Conservation (phyloP, 2,113 vertebrate genomes). For the Tragelaphus imberbis region DNA sequence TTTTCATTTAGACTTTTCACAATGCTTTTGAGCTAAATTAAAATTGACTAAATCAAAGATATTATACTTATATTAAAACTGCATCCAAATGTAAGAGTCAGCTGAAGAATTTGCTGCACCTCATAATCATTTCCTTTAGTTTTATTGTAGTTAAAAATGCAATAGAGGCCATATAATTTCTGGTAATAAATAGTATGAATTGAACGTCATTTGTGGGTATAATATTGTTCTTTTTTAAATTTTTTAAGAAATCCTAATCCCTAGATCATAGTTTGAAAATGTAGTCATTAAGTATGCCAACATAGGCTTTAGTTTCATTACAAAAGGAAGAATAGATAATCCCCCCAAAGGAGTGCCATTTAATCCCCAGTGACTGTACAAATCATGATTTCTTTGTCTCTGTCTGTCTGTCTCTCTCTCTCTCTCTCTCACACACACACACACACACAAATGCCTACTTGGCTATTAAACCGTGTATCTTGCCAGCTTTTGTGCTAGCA, state of each 20-base stretch:
- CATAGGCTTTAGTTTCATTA: not conserved
- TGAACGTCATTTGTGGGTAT: slow-evolving; percentile 3
- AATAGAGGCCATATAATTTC: not conserved
- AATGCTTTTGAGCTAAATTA: slow-evolving; percentile 13
- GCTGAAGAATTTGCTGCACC: not conserved
- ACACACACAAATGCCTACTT: not conserved
- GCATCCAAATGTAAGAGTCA: not conserved
- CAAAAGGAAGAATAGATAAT: not conserved
- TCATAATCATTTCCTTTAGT: slow-evolving; percentile 34
- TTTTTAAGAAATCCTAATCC: not conserved
- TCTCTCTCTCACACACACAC: not conserved
- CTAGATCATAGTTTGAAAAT: not conserved
- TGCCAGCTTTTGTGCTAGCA: not conserved
- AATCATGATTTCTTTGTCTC: not conserved
- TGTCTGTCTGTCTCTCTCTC: not conserved
- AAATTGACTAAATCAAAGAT: slow-evolving; percentile 46
- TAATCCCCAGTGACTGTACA: not conserved
- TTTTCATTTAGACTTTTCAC: slow-evolving; percentile 40
- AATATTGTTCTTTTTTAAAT: slow-evolving; percentile 19
- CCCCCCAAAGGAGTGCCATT: not conserved
- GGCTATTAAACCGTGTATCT: not conserved
- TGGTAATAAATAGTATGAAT: not conserved
- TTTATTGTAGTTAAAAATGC: slow-evolving; percentile 51
- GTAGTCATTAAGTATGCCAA: not conserved
- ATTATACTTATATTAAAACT: slow-evolving; percentile 49